phyloP scores from a whole-genome alignment of 2,113 vertebrate genomes.

The Vanacampus margaritifer region DNA sequence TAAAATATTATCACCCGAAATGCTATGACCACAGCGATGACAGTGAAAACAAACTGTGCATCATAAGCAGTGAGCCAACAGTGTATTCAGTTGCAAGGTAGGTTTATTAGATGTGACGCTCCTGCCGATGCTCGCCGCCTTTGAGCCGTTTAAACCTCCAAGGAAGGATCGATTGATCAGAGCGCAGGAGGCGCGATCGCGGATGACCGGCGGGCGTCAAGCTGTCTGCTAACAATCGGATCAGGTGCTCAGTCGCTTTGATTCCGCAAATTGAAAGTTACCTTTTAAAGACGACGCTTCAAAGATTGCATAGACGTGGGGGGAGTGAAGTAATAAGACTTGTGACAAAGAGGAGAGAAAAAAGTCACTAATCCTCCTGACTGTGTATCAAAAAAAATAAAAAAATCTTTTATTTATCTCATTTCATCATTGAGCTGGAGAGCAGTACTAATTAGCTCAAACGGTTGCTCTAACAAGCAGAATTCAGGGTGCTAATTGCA shows the following conservation, averaged over 20 bases:
- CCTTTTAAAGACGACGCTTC: conserved; percentile 62
- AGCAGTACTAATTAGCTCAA: conserved; percentile 49
- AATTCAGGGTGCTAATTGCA: conserved; percentile 50
- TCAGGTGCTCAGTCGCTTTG: conserved; percentile 56
- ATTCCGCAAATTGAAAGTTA: conserved; percentile 65
- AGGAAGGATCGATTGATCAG: conserved; percentile 53
- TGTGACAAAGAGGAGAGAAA: conserved; percentile 16
- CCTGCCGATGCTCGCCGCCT: conserved; percentile 25
- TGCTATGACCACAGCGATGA: neutral
- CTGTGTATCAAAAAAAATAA: conserved; percentile 18
- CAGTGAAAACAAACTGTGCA: neutral
- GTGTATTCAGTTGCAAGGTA: conserved; percentile 1
- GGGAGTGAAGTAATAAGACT: conserved; percentile 28
- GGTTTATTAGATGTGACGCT: conserved; percentile 16
- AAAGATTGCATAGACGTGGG: conserved; percentile 45
- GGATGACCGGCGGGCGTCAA: conserved; percentile 60
- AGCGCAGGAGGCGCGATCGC: conserved; percentile 43
- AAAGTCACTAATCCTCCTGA: conserved; percentile 7
- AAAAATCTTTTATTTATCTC: conserved; percentile 18
- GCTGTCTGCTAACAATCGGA: conserved; percentile 42
- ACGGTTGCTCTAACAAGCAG: conserved; percentile 55
- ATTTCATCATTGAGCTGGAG: conserved; percentile 42
- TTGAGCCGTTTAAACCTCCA: conserved; percentile 40
- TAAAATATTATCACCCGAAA: neutral
- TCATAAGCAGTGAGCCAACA: neutral